These are phyloP conservation scores for Tiliqua scincoides DNA, from an alignment of 2,113 vertebrate species.

Conservation along the genomic window DNA sequence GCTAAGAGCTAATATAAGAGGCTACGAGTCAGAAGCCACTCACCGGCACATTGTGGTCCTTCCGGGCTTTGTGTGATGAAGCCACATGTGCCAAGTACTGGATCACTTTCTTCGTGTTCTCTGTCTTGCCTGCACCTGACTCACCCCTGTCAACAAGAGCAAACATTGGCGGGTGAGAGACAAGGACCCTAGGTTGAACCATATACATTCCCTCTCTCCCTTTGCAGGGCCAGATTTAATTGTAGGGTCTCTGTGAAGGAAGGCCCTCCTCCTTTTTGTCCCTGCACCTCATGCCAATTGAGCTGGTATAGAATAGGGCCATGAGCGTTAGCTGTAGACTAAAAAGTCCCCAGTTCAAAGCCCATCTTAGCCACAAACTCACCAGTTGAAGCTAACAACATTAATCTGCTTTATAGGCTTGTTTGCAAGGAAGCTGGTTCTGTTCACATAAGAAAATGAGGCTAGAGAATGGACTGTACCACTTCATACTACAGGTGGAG, in stretches of 20 bases:
- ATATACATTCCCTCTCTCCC: neutral
- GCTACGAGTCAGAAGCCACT: slow-evolving; percentile 54
- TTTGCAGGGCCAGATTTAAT: too few species aligned
- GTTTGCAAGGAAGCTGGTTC: neutral
- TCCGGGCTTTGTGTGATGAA: slow-evolving; percentile 84
- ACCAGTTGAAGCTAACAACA: too few species aligned
- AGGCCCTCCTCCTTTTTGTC: too few species aligned
- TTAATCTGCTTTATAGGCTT: neutral
- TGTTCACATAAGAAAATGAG: too few species aligned
- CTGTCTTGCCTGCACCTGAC: slow-evolving; percentile 92
- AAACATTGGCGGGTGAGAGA: neutral
- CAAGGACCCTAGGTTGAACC: neutral
- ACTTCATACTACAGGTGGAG: neutral
- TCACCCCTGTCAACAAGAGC: slow-evolving; percentile 80
- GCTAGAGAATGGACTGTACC: neutral
- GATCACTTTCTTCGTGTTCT: slow-evolving; percentile 94
- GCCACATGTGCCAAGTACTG: slow-evolving; percentile 92
- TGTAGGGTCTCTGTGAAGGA: neutral
- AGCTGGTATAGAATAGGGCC: neutral
- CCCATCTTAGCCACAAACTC: neutral
- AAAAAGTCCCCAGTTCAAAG: neutral
- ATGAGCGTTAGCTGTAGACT: neutral
- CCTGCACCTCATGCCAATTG: neutral
- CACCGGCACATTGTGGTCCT: slow-evolving; percentile 75
- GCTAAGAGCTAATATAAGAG: slow-evolving; percentile 26